These are phyloP conservation scores for Eidolon dupreanum DNA, from an alignment of 2,797 vertebrate genomes.

Conservation along the genomic window DNA sequence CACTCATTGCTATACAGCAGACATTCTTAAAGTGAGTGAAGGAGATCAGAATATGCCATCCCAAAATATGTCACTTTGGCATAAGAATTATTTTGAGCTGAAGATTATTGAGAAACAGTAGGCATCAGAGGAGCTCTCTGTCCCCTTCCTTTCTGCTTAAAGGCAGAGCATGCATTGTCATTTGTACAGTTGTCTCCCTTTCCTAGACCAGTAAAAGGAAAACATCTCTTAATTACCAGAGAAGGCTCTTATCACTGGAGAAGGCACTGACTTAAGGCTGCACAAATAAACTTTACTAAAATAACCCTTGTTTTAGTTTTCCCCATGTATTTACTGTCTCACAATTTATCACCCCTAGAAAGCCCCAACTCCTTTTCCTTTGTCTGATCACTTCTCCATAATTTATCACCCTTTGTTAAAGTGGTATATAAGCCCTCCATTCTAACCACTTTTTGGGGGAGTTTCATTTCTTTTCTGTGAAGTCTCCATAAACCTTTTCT, in stretches of 20 bases:
- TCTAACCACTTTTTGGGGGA: background rate
- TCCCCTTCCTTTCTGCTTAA: background rate
- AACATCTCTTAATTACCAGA: background rate
- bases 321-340: background rate
- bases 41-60: background rate
- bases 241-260: background rate
- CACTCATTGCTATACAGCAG: fast-evolving
- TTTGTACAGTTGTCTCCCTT: background rate
- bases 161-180: background rate
- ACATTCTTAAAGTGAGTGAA: background rate
- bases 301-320: background rate
- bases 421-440: background rate
- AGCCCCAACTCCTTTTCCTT: background rate
- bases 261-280: background rate
- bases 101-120: background rate
- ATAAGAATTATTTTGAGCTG: background rate
- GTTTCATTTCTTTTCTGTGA: background rate
- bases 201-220: background rate
- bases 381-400: background rate
- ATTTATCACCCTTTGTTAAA: background rate
- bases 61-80: background rate
- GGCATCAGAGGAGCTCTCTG: background rate
- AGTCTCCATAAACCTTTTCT: background rate
- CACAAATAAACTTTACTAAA: background rate
- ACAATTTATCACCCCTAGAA: background rate